Evolutionary conservation across 1,140 invertebrate species (phyloP), one percentile per base, ranked within the genome.

Genomic region (Chionoecetes opilio): DNA sequence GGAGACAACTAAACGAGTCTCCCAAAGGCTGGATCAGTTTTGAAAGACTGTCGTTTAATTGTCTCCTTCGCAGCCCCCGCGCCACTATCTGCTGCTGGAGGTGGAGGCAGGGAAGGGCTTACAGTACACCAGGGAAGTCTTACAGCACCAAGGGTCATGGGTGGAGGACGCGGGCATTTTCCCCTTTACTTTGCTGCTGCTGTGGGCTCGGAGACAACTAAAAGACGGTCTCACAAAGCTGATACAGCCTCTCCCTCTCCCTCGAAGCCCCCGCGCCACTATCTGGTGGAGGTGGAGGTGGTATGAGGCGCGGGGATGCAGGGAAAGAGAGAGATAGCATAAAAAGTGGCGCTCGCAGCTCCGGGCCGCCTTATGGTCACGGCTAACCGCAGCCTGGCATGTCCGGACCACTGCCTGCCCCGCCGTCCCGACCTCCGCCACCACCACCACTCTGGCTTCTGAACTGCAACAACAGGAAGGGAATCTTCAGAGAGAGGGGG

Each of bases 301-400:
- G 84, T 17, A 84, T 17, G 82, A 31, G 84, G 92, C n/a, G 38
- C 26, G n/a, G 82, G 82, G 82, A 29, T 31, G 0, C 35, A 38
- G 29, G n/a, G 82, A 82, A n/a, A 75, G 82, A n/a, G 92, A 92
- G 53, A 85, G 38, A 53, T 2, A 46, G 11, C 2, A 46, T 32
- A 75, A 82, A 53, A 38, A 11, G 35, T 11, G 32, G 87, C 11
- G 35, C 29, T 75, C 63, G 93, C 41, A 38, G 87, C 93, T 94
- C 53, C 86, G 93, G 93, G 14, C 93, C n/a, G 93, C 88, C 93
- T 94, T 84, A 90, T 87, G 92, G 85, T 94, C 87, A 94, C 85
- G 93, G 93, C 63, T 91, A 94, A 94, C 87, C 93, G 35, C 93
- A 84, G 63, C 53, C 38, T 89, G 93, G 93, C 63, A 94, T 94